Evolutionary conservation across 2,888 invertebrate species (phyloP).

Genomic region (Mythimna loreyi): DNA sequence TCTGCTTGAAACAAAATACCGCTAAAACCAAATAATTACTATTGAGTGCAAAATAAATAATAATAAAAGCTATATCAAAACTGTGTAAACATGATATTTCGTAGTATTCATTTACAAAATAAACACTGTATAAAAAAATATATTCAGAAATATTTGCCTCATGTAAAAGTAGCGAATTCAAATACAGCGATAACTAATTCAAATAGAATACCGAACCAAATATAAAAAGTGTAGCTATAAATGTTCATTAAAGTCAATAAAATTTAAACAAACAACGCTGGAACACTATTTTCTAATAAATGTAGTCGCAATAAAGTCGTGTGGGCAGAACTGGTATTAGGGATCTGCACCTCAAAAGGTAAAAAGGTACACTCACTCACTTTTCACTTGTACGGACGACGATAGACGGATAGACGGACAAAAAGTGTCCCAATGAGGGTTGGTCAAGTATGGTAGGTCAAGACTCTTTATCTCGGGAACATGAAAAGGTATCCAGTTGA

Average conservation of each 20-base stretch:
- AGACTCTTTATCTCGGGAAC: no score
- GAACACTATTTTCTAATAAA: conserved; percentile 44
- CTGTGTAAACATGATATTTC: not conserved
- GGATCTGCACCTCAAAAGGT: no score
- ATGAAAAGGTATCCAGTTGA: no score
- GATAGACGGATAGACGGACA: no score
- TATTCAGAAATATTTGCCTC: not conserved
- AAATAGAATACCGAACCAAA: conserved; percentile 34
- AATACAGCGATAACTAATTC: conserved; percentile 12
- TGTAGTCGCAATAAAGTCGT: conserved; percentile 16
- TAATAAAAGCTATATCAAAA: not conserved
- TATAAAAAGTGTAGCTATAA: conserved; percentile 20
- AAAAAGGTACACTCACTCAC: no score
- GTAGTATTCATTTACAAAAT: not conserved
- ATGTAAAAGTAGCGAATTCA: conserved; percentile 3
- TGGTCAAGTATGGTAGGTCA: no score
- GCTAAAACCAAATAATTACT: not conserved
- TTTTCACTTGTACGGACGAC: no score
- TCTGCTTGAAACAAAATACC: not conserved
- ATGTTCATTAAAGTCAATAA: conserved; percentile 38
- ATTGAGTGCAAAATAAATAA: not conserved
- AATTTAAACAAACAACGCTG: conserved; percentile 21
- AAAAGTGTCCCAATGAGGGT: no score
- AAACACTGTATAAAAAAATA: not conserved
- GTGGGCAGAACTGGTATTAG: not conserved